Conservation (phyloP, 2,888 invertebrate genomes). For the Actias luna region DNA sequence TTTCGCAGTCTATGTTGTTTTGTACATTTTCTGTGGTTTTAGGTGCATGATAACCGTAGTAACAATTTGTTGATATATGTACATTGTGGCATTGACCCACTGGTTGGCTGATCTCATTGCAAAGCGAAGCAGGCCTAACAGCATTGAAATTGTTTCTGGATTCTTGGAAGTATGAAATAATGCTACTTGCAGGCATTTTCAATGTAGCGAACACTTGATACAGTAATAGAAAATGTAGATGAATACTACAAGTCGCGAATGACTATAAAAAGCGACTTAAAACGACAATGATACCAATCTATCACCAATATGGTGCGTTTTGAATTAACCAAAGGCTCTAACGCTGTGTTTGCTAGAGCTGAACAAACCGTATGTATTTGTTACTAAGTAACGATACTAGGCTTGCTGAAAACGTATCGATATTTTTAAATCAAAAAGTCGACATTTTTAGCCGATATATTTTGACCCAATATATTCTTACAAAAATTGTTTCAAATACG, state of each 20-base stretch:
- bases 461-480: too few species aligned
- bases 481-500: too few species aligned
- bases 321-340: not conserved
- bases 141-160: slow-evolving; percentile 75
- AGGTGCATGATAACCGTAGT: slow-evolving; percentile 75
- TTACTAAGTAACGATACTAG: too few species aligned
- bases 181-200: slow-evolving; percentile 69
- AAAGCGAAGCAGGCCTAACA: slow-evolving; percentile 70
- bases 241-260: not conserved
- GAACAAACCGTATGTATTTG: too few species aligned
- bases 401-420: too few species aligned
- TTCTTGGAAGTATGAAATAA: slow-evolving; percentile 66
- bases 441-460: too few species aligned
- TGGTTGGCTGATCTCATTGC: slow-evolving; percentile 58
- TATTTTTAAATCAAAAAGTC: too few species aligned
- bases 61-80: slow-evolving; percentile 77
- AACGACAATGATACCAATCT: too few species aligned
- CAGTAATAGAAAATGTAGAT: not conserved
- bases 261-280: not conserved
- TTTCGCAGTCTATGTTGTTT: slow-evolving; percentile 66
- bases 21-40: slow-evolving; percentile 44
- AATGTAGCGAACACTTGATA: slow-evolving; percentile 8
- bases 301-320: not conserved
- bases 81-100: slow-evolving; percentile 69
- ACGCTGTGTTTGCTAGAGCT: not conserved